Base-by-base conservation (phyloP, 2,888 invertebrate species). In the Ectemnius lituratus region DNA sequence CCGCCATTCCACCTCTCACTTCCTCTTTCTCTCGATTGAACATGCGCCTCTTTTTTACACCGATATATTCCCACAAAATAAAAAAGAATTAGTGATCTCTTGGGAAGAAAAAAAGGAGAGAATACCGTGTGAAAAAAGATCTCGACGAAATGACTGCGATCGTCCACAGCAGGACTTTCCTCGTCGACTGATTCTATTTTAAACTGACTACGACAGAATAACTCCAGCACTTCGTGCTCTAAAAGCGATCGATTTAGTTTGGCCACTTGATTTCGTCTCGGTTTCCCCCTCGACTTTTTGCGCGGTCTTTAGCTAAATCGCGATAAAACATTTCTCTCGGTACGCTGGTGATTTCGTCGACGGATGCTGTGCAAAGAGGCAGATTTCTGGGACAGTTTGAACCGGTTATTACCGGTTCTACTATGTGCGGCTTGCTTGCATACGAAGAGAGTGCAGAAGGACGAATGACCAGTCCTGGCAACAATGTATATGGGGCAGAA, bases 391-490 rank as follows among this genome's bases (percentile, higher is more conserved):
- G 65, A 67, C 75, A 76, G 78, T 75, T 76, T 64, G 23, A 79
- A 78, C 79, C 75, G 78, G 78, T 76, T 78, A 20, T 67, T 78
- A 76, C 79, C 76, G 76, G 79, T 77, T 77, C 61, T 62, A 14
- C 68, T 4, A 56, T 62, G 63, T 71, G 62, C 67, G 56, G 74
- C 28, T 47, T 65, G n/a, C 47, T 16, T 62, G 47, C 20, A 23
- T 62, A 56, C 18, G 45, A 2, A 23, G 20, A 14, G 37, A 73
- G n/a, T 49, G 59, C 28, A 46, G 20, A 62, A 13, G 56, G 2
- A 59, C 14, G 47, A 58, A 59, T 49, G 52, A 52, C 52, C 37
- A 8, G 37, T 37, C 37, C 37, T 37, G 37, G 5, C 11, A 37
- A 37, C 37, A 37, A 37, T 37, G 37, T 37, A 6, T 37, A 11